These are phyloP conservation scores for human (Homo sapiens) DNA, from an alignment of 2,113 vertebrate species.

Conservation along the genomic window GRCh38 chrX:71382501-71383000, in stretches of 20 bases:
- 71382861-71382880: constrained; percentile 92
- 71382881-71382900: background rate
- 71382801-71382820: constrained; percentile 99
- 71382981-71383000: constrained; percentile 94
- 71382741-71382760: constrained; percentile 81
- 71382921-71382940: background rate
- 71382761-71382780: constrained; percentile 99
- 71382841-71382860: constrained; percentile 98
- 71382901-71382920: constrained; percentile 15
- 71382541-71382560: constrained; percentile 97
- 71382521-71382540: constrained; percentile 85
- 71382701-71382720: constrained; percentile 45
- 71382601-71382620: constrained; percentile 98
- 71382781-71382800: constrained; percentile 99
- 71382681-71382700: constrained; percentile 35
- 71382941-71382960: background rate
- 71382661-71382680: constrained; percentile 86
- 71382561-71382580: constrained; percentile 95
- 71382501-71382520: constrained; percentile 11
- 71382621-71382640: constrained; percentile 96
- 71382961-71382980: background rate
- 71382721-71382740: constrained; percentile 18
- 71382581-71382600: constrained; percentile 98
- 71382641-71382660: constrained; percentile 98
- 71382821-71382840: constrained; percentile 98